phyloP scores from a whole-genome alignment of 2,888 invertebrate species.

The Asteroscopus sphinx region DNA sequence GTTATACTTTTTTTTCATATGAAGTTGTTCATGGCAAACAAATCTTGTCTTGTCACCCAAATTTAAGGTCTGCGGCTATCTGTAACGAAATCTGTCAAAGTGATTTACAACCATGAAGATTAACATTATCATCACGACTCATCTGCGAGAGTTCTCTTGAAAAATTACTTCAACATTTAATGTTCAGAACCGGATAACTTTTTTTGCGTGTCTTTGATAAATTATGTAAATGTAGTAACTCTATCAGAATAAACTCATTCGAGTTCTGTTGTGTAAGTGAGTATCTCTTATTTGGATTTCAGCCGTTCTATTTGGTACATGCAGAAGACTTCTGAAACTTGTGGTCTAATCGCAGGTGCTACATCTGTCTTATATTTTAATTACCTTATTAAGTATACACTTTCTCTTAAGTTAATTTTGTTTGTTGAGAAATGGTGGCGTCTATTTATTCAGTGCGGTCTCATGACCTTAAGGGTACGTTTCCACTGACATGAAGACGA shows the following conservation, averaged over 20 bases:
- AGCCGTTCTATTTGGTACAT: neutral
- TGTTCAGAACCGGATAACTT: conserved; percentile 11
- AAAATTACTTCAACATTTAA: conserved; percentile 26
- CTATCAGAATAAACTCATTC: too few relatives aligned
- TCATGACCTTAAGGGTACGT: too few relatives aligned
- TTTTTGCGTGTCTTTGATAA: too few relatives aligned
- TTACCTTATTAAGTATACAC: neutral
- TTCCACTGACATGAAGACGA: too few relatives aligned
- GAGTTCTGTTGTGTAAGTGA: too few relatives aligned
- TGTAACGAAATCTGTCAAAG: conserved; percentile 31
- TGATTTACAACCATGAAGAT: conserved; percentile 38
- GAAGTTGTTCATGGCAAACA: neutral
- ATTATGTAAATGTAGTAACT: too few relatives aligned
- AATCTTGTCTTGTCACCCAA: conserved; percentile 1
- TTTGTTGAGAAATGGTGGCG: neutral
- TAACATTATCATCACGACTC: conserved; percentile 30
- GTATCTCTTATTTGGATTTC: too few relatives aligned
- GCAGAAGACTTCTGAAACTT: neutral
- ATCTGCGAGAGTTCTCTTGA: conserved; percentile 21
- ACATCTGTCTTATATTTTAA: neutral
- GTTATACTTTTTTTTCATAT: neutral
- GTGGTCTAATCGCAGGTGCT: neutral
- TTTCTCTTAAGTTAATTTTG: too few relatives aligned
- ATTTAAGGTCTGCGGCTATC: conserved; percentile 15
- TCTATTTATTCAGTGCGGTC: too few relatives aligned